Evolutionary conservation across 2,113 vertebrate species (phyloP).

Genomic region (Sorex araneus): DNA sequence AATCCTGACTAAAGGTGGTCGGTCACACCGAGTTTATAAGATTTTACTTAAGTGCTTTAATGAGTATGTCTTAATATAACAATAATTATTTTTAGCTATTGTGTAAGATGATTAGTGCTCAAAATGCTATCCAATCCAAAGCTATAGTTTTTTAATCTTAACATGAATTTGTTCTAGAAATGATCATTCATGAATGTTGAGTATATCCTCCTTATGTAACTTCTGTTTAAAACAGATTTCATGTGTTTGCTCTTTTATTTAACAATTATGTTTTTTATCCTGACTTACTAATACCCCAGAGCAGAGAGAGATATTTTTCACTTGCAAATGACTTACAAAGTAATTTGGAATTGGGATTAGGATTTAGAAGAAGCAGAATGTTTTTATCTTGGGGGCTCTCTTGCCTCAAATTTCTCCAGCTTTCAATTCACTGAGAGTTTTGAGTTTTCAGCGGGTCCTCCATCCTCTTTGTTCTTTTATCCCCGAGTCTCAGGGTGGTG

Average conservation of each 20-base stretch:
- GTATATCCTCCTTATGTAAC: not conserved
- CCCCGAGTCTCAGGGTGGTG: not conserved
- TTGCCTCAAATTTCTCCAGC: not conserved
- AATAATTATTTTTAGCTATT: not conserved
- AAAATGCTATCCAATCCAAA: not conserved
- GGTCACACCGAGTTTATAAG: not conserved
- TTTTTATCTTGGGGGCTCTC: not conserved
- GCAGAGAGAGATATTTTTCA: constrained; percentile 2
- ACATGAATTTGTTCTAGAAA: not conserved
- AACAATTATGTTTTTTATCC: not conserved
- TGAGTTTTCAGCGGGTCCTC: not conserved
- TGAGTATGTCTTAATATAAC: not conserved
- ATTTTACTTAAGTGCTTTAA: not conserved
- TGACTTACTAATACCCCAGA: not conserved
- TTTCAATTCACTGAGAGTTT: not conserved
- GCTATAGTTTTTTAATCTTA: not conserved
- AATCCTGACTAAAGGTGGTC: not conserved
- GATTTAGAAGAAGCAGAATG: not conserved
- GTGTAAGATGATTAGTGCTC: not conserved
- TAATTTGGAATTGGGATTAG: constrained; percentile 21
- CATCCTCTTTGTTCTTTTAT: not conserved
- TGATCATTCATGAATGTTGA: not conserved
- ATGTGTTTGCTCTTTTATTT: not conserved
- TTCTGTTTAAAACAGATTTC: constrained; percentile 14
- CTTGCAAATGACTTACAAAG: constrained; percentile 42